Base-by-base conservation (phyloP, 2,797 vertebrate genomes). In the Enteromius argenteus region DNA sequence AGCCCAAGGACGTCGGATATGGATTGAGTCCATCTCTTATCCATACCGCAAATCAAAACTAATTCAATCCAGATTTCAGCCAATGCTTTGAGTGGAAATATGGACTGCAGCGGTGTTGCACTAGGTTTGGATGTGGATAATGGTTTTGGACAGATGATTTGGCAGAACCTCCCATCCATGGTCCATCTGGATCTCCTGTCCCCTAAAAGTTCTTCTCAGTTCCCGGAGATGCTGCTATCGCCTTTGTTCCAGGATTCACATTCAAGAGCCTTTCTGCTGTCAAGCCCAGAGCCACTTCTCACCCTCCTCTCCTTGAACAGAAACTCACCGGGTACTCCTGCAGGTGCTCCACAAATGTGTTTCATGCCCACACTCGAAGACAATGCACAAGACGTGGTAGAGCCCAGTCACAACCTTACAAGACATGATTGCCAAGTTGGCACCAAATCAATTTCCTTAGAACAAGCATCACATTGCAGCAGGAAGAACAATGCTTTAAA, bases 21-120 rank as follows among this genome's bases (percentile, higher is more conserved):
- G 39, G 8, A 92, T 97, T 98, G 97, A 96, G 96, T 93, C 96
- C 96, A 89, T 96, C 96, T 86, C 93, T 97, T 88, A 96, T 95
- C 90, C 96, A 97, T 91, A 90, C 94, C 91, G 89, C 94, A 86
- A 93, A 95, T 91, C 56, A 95, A 97, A 92, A 93, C 92, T 91
- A 92, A 92, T 88, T 94, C 94, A 91, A 93, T 96, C 94, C 94
- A 95, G 92, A 93, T 98, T 91, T 95, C 95, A 81, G 92, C 95
- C 32, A 94, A 94, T 89, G 91, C 95, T 81, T 90, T 92, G 78
- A 90, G 94, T 81, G 92, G 89, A 92, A 90, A 91, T 91, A 92
- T 95, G 92, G 96, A 96, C 89, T 91, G 93, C 46, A 93, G 95
- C 77, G 92, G 94, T 90, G 90, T 93, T 86, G 78, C 95, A 37